phyloP scores from a whole-genome alignment of 2,113 vertebrate genomes.

The Prinia subflava region DNA sequence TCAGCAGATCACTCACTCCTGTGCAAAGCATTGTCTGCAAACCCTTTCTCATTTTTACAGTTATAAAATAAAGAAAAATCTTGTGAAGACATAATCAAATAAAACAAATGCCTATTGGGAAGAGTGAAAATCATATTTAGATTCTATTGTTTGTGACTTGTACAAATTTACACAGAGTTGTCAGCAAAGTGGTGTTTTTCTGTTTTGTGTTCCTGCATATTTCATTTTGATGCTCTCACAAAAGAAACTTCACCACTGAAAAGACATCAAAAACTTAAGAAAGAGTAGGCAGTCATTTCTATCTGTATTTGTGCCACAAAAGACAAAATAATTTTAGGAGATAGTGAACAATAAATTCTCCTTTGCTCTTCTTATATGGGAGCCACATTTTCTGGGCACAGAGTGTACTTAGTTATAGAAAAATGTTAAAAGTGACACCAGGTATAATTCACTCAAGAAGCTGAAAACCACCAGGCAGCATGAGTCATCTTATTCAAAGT shows the following conservation, averaged over 20 bases:
- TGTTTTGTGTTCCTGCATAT: background rate
- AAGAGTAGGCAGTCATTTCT: background rate
- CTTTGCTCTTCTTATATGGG: background rate
- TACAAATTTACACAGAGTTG: background rate
- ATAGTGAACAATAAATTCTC: background rate
- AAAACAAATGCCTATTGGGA: background rate
- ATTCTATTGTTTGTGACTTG: background rate
- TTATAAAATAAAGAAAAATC: background rate
- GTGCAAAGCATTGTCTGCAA: background rate
- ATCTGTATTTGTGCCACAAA: background rate
- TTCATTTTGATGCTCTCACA: background rate
- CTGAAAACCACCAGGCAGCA: background rate
- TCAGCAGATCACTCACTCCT: background rate
- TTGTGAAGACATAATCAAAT: background rate
- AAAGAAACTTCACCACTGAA: background rate
- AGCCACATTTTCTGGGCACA: background rate
- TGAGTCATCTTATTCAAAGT: background rate
- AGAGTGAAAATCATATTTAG: background rate
- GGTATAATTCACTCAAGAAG: background rate
- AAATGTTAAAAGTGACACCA: background rate
- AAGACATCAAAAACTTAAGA: background rate
- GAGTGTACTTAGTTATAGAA: background rate
- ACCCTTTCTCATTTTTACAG: background rate
- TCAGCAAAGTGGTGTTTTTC: background rate
- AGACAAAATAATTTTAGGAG: background rate